Conservation (phyloP, 2,888 invertebrate genomes). For the Euphydryas editha region DNA sequence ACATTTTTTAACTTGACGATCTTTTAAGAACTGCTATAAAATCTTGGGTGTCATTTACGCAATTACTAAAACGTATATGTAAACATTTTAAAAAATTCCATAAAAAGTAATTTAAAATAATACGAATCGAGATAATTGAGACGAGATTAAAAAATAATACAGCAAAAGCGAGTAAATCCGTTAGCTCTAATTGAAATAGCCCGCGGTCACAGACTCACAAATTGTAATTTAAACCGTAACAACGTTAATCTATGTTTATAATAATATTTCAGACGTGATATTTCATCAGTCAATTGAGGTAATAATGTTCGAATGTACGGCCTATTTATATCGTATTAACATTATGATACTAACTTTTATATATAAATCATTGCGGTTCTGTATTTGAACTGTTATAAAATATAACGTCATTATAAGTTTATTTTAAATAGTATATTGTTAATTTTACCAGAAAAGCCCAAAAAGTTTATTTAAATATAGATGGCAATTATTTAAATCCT, state of each 20-base stretch:
- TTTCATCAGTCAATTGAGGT: constrained; percentile 35
- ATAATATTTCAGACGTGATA: constrained; percentile 46
- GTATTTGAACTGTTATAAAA: background rate
- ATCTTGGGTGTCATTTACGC: too few relatives aligned
- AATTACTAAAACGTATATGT: background rate
- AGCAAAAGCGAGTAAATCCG: constrained; percentile 48
- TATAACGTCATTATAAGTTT: background rate
- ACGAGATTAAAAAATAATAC: constrained; percentile 65
- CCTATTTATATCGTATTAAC: constrained; percentile 10
- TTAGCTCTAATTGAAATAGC: constrained; percentile 62
- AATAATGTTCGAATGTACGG: constrained; percentile 27
- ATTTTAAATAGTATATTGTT: too few relatives aligned
- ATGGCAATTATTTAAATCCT: too few relatives aligned
- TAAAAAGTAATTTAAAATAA: constrained; percentile 31
- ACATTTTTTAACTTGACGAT: too few relatives aligned
- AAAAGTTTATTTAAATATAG: too few relatives aligned
- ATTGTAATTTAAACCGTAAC: constrained; percentile 58
- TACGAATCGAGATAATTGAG: constrained; percentile 45
- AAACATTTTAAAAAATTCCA: background rate
- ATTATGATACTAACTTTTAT: background rate
- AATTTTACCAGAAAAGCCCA: too few relatives aligned
- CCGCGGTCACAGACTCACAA: constrained; percentile 64
- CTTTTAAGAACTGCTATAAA: too few relatives aligned
- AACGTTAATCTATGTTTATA: constrained; percentile 39
- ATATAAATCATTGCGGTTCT: background rate